Conservation (phyloP, 2,113 vertebrate species). For the Sinocyclocheilus anophthalmus region DNA sequence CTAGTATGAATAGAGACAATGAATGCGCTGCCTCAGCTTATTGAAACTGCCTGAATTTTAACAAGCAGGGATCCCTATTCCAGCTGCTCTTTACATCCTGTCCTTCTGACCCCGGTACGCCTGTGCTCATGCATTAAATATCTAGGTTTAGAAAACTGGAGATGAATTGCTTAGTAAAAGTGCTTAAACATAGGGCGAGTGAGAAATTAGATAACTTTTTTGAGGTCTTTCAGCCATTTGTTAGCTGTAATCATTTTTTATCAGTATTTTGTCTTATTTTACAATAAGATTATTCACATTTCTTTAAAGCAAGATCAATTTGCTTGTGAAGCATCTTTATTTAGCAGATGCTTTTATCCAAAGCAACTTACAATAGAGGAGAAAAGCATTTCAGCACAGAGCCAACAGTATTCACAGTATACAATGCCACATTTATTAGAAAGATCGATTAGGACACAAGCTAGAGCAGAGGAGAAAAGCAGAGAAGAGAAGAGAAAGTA, state of each 20-base stretch:
- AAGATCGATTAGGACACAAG: too few relatives aligned
- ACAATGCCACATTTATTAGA: too few relatives aligned
- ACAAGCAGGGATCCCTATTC: slow-evolving; percentile 38
- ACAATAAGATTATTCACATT: too few relatives aligned
- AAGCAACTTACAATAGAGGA: too few relatives aligned
- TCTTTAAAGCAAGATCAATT: too few relatives aligned
- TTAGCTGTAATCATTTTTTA: neutral
- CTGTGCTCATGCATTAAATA: slow-evolving; percentile 52
- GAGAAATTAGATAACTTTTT: neutral
- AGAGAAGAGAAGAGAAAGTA: too few relatives aligned
- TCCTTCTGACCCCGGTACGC: slow-evolving; percentile 36
- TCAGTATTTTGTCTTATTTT: too few relatives aligned
- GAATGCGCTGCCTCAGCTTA: slow-evolving; percentile 30
- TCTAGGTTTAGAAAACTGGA: slow-evolving; percentile 34
- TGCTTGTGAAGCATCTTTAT: too few relatives aligned
- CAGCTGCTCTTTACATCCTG: slow-evolving; percentile 39
- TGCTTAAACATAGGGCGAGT: neutral
- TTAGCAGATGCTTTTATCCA: too few relatives aligned
- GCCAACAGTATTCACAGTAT: too few relatives aligned
- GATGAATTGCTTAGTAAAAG: neutral
- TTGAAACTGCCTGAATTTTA: slow-evolving; percentile 38
- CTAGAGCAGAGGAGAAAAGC: too few relatives aligned
- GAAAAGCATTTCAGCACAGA: too few relatives aligned
- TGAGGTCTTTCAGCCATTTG: neutral
- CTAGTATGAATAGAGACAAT: slow-evolving; percentile 5